phyloP scores from a whole-genome alignment of 2,888 invertebrate genomes.

The Agrenia bidenticulata region DNA sequence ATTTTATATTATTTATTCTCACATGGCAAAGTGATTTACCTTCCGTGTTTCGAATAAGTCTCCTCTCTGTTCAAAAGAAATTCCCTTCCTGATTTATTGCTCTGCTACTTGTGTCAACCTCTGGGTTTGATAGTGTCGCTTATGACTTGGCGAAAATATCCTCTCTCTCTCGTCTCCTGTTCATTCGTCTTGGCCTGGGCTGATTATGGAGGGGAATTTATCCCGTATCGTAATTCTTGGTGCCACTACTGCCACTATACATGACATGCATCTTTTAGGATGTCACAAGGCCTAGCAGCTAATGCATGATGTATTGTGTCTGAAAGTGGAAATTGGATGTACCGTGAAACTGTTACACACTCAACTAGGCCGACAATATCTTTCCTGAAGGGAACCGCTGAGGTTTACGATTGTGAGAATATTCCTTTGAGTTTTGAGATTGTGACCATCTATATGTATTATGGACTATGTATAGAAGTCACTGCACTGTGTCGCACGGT shows the following conservation, averaged over 20 bases:
- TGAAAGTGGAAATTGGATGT: too few relatives aligned
- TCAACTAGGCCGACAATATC: too few relatives aligned
- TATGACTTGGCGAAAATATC: slow-evolving; percentile 7
- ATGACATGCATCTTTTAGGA: neutral
- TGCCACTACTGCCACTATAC: too few relatives aligned
- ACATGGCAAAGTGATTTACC: slow-evolving; percentile 34
- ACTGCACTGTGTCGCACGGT: too few relatives aligned
- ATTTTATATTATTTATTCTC: slow-evolving; percentile 1
- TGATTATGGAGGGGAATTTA: neutral
- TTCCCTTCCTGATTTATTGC: slow-evolving; percentile 42
- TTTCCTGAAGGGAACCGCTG: too few relatives aligned
- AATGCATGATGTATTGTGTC: neutral
- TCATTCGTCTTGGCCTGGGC: too few relatives aligned
- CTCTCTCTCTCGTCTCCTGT: neutral
- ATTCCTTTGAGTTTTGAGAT: too few relatives aligned
- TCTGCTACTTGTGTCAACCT: slow-evolving; percentile 38
- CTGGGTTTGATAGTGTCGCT: slow-evolving; percentile 31
- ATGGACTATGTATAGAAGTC: too few relatives aligned
- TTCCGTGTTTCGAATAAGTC: slow-evolving; percentile 33
- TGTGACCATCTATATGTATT: too few relatives aligned
- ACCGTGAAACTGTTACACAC: too few relatives aligned
- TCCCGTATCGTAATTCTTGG: neutral
- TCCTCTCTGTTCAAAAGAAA: slow-evolving; percentile 33
- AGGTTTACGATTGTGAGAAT: too few relatives aligned
- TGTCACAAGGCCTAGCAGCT: neutral